Evolutionary conservation across 2,113 vertebrate species (phyloP).

Genomic region (Coryphaenoides rupestris): DNA sequence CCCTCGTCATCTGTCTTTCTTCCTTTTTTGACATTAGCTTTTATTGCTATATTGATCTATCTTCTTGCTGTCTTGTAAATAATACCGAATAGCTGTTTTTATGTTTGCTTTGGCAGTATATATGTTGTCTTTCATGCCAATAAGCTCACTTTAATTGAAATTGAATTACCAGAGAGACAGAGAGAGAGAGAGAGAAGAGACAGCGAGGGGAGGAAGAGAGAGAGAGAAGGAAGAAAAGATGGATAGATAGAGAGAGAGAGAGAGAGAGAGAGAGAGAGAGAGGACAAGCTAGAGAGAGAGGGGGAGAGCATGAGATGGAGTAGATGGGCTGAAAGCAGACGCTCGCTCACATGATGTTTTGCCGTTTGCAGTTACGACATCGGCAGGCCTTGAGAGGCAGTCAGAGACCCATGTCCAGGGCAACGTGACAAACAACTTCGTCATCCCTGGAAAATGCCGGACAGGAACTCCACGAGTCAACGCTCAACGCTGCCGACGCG

Average conservation of each 20-base stretch:
- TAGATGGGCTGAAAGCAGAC: slow-evolving; percentile 13
- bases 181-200: too few relatives aligned
- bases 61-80: too few relatives aligned
- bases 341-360: slow-evolving; percentile 39
- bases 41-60: too few relatives aligned
- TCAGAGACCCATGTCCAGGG: slow-evolving; percentile 61
- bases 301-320: slow-evolving; percentile 3
- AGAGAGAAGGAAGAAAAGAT: neutral
- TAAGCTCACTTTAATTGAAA: too few relatives aligned
- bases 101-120: too few relatives aligned
- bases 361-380: slow-evolving; percentile 50
- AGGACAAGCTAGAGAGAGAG: slow-evolving; percentile 9
- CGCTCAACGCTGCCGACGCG: slow-evolving; percentile 14
- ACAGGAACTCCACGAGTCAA: slow-evolving; percentile 22
- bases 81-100: too few relatives aligned
- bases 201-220: too few relatives aligned
- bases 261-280: neutral
- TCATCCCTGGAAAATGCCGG: slow-evolving; percentile 34
- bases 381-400: slow-evolving; percentile 54
- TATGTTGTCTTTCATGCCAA: too few relatives aligned
- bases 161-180: too few relatives aligned
- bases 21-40: too few relatives aligned
- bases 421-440: slow-evolving; percentile 46
- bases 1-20: too few relatives aligned
- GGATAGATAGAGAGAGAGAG: neutral